Conservation (phyloP, 2,113 vertebrate genomes). For the Nycticryphes semicollaris region DNA sequence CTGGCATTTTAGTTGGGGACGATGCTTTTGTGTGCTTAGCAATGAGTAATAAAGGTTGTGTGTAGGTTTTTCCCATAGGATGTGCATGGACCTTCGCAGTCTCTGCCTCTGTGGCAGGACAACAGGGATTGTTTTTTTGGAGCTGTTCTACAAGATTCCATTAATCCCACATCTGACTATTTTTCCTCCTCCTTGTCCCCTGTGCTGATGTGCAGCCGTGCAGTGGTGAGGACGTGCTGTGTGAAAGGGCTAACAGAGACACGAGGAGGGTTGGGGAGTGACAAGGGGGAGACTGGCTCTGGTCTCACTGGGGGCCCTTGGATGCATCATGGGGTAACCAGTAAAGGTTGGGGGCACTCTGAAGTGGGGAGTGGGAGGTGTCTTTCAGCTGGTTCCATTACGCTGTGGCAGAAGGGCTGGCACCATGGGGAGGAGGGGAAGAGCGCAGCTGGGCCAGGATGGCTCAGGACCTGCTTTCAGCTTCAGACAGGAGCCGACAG, state of each 20-base stretch:
- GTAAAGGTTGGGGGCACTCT: no score
- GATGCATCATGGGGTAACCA: background rate
- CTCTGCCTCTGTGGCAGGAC: background rate
- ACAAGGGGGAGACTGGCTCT: fast-evolving
- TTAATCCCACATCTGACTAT: background rate
- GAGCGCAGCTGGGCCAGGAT: background rate
- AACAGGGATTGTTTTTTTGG: background rate
- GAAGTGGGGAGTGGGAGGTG: no score
- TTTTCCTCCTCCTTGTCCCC: background rate
- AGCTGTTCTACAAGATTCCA: background rate
- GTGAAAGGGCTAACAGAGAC: background rate
- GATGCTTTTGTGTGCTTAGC: background rate
- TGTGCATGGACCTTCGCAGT: background rate
- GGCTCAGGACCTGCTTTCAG: background rate
- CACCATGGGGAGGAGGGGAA: background rate
- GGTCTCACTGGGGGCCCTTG: background rate
- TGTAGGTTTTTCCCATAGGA: background rate
- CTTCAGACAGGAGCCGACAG: background rate
- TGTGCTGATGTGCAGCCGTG: background rate
- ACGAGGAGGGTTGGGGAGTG: no score
- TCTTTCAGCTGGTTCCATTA: background rate
- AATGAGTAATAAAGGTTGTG: background rate
- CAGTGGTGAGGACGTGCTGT: background rate
- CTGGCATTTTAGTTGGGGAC: background rate
- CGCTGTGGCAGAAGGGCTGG: background rate